Base-by-base conservation (phyloP, 2,888 invertebrate genomes). In the Eurois occulta region DNA sequence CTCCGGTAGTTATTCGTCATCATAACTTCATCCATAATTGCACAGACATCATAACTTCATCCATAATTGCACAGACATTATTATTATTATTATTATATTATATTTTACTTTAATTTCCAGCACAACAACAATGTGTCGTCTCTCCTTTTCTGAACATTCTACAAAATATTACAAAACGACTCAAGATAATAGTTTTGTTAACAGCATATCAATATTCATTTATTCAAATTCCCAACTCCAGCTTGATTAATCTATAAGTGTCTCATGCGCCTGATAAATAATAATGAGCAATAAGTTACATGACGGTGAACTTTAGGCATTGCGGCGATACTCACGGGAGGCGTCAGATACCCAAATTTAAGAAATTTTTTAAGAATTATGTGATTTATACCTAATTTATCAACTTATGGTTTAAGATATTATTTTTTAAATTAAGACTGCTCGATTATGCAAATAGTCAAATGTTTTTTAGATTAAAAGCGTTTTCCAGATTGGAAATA, bases 211-310 rank as follows among this genome's bases (percentile, higher is more conserved):
- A 13, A 46, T 13, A 72, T 35, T 21, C 32, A 21, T 10, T 3
- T 10, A 60, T 10, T 18, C 4, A 18, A 8, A 18, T 35, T 21
- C 5, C 21, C 8, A 60, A 5, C 35, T n/a, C 2, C 16, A 58
- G 18, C 10, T 43, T 18, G 18, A 70, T 28, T 48, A 48, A 41
- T 21, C 8, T 38, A 52, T 0, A 0, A 21, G 18, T 55, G 18
- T 41, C 32, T 43, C 28, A 75, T 75, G 62, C 75, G 75, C 85
- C 81, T 83, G 38, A 70, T 43, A 70, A 75, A 75, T 52, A 58
- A 10, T 18, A 58, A 46, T 2, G 16, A 69, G 75, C 66, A 80
- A 72, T 72, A 69, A 72, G 60, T 85, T 55, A 55, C 55, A 6
- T 0, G 13, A 24, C 43, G 10, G 65, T 58, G 38, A 71, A 71